Percentiles rank a stretch among this genome's conserved stretches.
phyloP scores from a whole-genome alignment of 2,113 vertebrate genomes.

The Barnardius zonarius region DNA sequence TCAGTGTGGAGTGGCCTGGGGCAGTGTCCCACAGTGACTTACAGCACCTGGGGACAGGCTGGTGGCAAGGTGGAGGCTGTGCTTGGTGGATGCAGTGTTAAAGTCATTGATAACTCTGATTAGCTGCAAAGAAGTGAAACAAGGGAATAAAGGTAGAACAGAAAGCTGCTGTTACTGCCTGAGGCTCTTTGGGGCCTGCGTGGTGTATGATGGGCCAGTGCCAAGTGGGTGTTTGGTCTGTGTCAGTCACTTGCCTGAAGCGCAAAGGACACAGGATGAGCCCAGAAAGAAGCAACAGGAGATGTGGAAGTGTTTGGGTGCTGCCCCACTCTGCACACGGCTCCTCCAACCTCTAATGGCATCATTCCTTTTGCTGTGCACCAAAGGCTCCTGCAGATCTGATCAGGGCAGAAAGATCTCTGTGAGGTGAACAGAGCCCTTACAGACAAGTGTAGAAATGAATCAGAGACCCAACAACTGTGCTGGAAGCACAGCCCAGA shows the following conservation, averaged over 20 bases:
- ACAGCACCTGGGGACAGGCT: neutral
- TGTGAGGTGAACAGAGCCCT: neutral
- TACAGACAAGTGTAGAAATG: neutral
- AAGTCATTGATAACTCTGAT: neutral
- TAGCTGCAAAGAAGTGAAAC: neutral
- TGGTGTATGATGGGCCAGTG: neutral
- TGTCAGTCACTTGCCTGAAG: neutral
- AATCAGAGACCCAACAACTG: rapidly evolving
- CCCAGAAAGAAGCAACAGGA: neutral
- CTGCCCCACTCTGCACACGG: neutral
- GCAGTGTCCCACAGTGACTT: neutral
- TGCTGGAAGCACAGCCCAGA: neutral
- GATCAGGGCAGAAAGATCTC: neutral
- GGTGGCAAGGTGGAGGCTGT: neutral
- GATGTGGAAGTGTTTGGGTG: neutral
- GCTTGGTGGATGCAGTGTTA: neutral
- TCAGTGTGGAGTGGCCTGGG: neutral
- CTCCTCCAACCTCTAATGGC: neutral
- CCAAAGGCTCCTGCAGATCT: neutral
- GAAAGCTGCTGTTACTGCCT: neutral
- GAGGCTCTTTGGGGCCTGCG: neutral
- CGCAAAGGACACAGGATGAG: neutral
- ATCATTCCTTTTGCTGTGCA: neutral
- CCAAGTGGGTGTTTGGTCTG: neutral
- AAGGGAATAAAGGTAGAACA: neutral